These are phyloP conservation scores for Gerris buenoi DNA, from an alignment of 1,140 invertebrate genomes.

Conservation along the genomic window DNA sequence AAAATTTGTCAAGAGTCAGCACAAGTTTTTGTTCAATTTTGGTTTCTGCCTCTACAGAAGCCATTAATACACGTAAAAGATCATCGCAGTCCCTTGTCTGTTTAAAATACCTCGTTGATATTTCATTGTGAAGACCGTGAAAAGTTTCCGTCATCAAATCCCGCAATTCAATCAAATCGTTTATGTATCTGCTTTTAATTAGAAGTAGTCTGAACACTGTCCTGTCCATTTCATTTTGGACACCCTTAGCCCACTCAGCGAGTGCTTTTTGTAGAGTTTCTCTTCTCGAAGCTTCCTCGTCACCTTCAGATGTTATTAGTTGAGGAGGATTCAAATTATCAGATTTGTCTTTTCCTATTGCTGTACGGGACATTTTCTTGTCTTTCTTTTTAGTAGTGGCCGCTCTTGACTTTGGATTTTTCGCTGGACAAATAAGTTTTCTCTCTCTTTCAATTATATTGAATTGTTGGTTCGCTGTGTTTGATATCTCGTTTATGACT, in stretches of 20 bases:
- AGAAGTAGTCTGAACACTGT: constrained; percentile 31
- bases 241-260: constrained; percentile 23
- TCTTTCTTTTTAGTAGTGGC: background rate
- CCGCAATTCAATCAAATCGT: background rate
- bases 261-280: background rate
- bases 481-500: background rate
- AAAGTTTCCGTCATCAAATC: constrained; percentile 2
- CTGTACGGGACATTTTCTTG: no score
- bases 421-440: background rate
- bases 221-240: constrained; percentile 36
- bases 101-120: constrained; percentile 28
- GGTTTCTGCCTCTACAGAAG: constrained; percentile 37
- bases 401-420: background rate
- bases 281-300: constrained; percentile 5
- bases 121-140: background rate
- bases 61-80: constrained; percentile 35
- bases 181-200: constrained; percentile 22
- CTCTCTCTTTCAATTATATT: background rate
- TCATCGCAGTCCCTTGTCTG: constrained; percentile 38
- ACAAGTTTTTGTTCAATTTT: constrained; percentile 32
- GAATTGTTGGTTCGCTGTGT: background rate
- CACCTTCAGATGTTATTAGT: background rate
- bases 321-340: background rate
- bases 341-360: no score
- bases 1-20: constrained; percentile 31